Evolutionary conservation across 2,113 vertebrate species (phyloP).

Genomic region (Hepsetus odoe): DNA sequence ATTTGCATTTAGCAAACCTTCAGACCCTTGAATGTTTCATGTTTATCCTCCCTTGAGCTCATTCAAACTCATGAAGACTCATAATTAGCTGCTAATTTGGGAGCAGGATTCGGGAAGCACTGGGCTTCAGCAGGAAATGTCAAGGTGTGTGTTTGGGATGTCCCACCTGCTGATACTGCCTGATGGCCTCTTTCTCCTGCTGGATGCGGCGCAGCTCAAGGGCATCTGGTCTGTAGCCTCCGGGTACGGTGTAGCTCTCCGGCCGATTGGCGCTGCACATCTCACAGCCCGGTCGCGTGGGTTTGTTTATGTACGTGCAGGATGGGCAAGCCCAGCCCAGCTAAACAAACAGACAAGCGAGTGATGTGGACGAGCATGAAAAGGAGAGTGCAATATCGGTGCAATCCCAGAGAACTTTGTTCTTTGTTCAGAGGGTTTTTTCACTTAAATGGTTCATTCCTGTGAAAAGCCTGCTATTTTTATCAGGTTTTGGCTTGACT

Average conservation of each 20-base stretch:
- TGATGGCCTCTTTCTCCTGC: slow-evolving; percentile 71
- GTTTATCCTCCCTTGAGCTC: too few species aligned
- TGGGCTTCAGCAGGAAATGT: not conserved
- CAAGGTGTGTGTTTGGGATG: not conserved
- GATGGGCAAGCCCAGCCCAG: slow-evolving; percentile 76
- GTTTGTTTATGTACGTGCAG: slow-evolving; percentile 82
- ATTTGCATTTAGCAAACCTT: too few species aligned
- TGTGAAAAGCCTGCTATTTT: too few species aligned
- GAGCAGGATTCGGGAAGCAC: not conserved
- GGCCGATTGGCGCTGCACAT: slow-evolving; percentile 81
- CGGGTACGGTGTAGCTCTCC: slow-evolving; percentile 64
- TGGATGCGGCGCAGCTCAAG: slow-evolving; percentile 68
- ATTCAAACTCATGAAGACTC: too few species aligned
- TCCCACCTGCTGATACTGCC: slow-evolving; percentile 74
- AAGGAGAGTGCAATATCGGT: too few species aligned
- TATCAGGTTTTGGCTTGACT: too few species aligned
- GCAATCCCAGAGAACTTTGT: too few species aligned
- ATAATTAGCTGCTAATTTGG: too few species aligned
- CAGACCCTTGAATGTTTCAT: too few species aligned
- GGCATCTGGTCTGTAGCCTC: slow-evolving; percentile 64
- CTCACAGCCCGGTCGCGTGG: slow-evolving; percentile 80
- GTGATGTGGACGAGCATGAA: too few species aligned
- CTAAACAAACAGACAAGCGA: slow-evolving; percentile 62
- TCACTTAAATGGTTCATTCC: too few species aligned
- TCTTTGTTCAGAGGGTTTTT: too few species aligned